phyloP scores from a whole-genome alignment of 2,888 invertebrate genomes.

The Mactromeris polynyma region DNA sequence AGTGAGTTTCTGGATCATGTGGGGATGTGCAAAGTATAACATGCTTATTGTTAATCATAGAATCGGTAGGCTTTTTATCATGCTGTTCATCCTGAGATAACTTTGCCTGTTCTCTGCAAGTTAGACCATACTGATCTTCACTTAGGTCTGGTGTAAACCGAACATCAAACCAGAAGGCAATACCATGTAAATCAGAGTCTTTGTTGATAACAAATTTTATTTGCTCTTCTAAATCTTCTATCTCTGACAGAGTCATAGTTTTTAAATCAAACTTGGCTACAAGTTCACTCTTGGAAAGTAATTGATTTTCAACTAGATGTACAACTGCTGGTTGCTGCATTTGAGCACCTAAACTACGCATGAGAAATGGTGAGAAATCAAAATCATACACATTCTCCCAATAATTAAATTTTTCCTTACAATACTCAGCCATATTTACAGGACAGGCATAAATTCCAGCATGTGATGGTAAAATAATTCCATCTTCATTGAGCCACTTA shows the following conservation, averaged over 20 bases:
- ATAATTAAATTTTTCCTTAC: conserved; percentile 80
- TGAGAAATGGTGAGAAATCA: conserved; percentile 83
- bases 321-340: conserved; percentile 79
- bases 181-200: conserved; percentile 83
- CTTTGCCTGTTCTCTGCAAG: conserved; percentile 11
- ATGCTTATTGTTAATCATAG: conserved; percentile 74
- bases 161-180: conserved; percentile 86
- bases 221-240: conserved; percentile 72
- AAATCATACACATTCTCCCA: conserved; percentile 86
- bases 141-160: conserved; percentile 73
- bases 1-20: conserved; percentile 92
- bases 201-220: conserved; percentile 78
- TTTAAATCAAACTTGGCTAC: conserved; percentile 81
- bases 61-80: conserved; percentile 11
- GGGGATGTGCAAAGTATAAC: conserved; percentile 94
- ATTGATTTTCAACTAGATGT: conserved; percentile 73
- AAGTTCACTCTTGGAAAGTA: conserved; percentile 77
- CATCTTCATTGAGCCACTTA: conserved; percentile 81
- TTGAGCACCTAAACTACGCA: conserved; percentile 69
- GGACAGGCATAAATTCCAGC: conserved; percentile 83
- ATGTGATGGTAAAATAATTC: conserved; percentile 83
- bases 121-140: conserved; percentile 14
- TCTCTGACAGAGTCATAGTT: conserved; percentile 78
- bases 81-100: background rate
- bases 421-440: conserved; percentile 82